Percentiles rank a stretch among this genome's conserved stretches.
Conservation (phyloP, 2,888 invertebrate species). For the Taenaris catops region DNA sequence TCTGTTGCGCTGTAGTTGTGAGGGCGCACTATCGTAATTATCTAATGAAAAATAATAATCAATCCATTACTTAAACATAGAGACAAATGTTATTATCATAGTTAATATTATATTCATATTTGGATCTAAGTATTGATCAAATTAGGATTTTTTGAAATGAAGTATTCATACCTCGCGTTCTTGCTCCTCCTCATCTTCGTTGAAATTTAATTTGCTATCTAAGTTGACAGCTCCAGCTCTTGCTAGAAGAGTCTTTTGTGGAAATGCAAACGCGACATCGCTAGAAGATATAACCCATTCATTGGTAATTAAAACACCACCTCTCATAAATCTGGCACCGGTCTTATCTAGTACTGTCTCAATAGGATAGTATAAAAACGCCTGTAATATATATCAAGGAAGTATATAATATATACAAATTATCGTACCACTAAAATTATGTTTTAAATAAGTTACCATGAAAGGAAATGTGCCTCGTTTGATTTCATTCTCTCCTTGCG, state of each 20-base stretch:
- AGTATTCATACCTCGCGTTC: slow-evolving; percentile 72
- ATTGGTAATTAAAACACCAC: slow-evolving; percentile 48
- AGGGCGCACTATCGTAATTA: slow-evolving; percentile 40
- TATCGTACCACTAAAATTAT: too few species aligned
- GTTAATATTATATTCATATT: too few species aligned
- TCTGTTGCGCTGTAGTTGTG: slow-evolving; percentile 43
- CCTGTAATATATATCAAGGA: slow-evolving; percentile 35
- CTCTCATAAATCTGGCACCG: slow-evolving; percentile 44
- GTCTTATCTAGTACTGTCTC: slow-evolving; percentile 41
- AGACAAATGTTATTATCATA: too few species aligned
- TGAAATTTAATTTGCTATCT: slow-evolving; percentile 50
- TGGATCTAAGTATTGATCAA: too few species aligned
- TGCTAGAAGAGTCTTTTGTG: slow-evolving; percentile 57
- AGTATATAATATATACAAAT: too few species aligned
- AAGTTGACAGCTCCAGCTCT: slow-evolving; percentile 52
- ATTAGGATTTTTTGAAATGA: too few species aligned
- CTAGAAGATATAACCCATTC: slow-evolving; percentile 55
- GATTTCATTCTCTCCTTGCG: slow-evolving; percentile 44
- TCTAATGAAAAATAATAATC: slow-evolving; percentile 3
- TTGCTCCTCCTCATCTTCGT: slow-evolving; percentile 67
- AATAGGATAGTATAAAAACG: slow-evolving; percentile 60
- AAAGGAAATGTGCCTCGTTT: slow-evolving; percentile 48
- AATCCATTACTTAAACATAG: too few species aligned
- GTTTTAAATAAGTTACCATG: slow-evolving; percentile 60
- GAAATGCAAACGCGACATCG: slow-evolving; percentile 41